phyloP scores from a whole-genome alignment of 2,888 invertebrate species.

The Drosophila bunnanda region DNA sequence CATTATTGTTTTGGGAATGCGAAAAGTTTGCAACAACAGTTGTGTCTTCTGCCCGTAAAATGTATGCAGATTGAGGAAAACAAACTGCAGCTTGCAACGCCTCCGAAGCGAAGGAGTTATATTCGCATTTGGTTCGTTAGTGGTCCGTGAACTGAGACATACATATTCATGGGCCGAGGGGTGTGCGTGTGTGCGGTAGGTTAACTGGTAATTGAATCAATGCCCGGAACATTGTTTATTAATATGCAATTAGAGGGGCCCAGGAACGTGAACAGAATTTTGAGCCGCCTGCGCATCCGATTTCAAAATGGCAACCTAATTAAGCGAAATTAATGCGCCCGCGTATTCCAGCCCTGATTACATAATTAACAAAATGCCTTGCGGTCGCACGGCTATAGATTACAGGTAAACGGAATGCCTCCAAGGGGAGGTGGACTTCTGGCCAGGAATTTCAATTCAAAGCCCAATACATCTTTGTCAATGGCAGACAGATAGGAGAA shows the following conservation, averaged over 20 bases:
- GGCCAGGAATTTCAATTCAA: slow-evolving; percentile 3
- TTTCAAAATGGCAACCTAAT: slow-evolving; percentile 44
- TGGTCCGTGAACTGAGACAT: slow-evolving; percentile 34
- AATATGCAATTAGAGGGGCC: slow-evolving; percentile 46
- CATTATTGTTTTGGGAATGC: slow-evolving; percentile 19
- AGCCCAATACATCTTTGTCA: neutral
- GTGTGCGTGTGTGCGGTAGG: neutral
- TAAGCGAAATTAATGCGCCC: slow-evolving; percentile 58
- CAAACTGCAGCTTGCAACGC: slow-evolving; percentile 13
- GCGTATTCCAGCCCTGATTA: slow-evolving; percentile 54
- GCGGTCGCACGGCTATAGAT: slow-evolving; percentile 20
- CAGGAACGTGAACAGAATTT: slow-evolving; percentile 21
- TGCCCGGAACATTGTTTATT: slow-evolving; percentile 53
- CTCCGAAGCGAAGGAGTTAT: slow-evolving; percentile 24
- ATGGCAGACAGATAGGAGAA: neutral
- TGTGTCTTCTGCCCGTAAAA: slow-evolving; percentile 33
- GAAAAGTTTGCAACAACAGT: slow-evolving; percentile 22
- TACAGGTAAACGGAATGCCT: slow-evolving; percentile 17
- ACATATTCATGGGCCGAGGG: slow-evolving; percentile 21
- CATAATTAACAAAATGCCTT: slow-evolving; percentile 50
- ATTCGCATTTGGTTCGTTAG: slow-evolving; percentile 43
- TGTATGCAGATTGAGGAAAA: slow-evolving; percentile 62
- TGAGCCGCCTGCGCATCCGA: slow-evolving; percentile 13
- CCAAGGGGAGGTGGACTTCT: neutral
- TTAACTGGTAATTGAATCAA: slow-evolving; percentile 62